Percentiles rank a stretch among this genome's conserved stretches.
Conservation (phyloP, 2,888 invertebrate genomes). For the Nebria brevicollis region DNA sequence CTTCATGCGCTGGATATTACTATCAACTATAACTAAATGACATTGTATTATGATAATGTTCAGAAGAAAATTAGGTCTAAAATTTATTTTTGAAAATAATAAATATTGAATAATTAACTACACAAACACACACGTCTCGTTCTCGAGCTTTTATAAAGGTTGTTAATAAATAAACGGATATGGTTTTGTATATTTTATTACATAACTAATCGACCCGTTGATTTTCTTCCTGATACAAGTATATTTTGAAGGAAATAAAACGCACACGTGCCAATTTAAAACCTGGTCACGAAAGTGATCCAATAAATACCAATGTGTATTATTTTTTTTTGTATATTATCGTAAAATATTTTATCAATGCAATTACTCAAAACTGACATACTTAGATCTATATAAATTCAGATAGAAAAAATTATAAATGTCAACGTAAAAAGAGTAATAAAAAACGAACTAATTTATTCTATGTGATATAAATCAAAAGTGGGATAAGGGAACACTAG, state of each 20-base stretch:
- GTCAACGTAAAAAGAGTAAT: background rate
- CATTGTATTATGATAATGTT: too few relatives aligned
- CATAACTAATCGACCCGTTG: too few relatives aligned
- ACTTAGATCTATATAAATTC: background rate
- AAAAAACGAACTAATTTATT: background rate
- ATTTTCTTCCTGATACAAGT: too few relatives aligned
- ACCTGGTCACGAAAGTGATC: background rate
- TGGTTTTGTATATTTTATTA: too few relatives aligned
- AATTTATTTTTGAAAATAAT: too few relatives aligned
- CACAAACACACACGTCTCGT: too few relatives aligned
- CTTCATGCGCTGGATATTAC: background rate
- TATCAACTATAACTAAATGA: too few relatives aligned
- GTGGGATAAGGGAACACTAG: background rate
- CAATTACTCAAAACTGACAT: background rate
- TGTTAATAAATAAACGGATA: too few relatives aligned
- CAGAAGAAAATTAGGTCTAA: too few relatives aligned
- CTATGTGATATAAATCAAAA: background rate
- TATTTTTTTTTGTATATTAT: background rate
- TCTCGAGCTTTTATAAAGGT: too few relatives aligned
- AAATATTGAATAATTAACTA: too few relatives aligned
- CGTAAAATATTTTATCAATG: background rate
- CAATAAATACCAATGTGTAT: background rate
- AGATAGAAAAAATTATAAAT: background rate
- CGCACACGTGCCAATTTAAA: background rate
- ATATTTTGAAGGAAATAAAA: too few relatives aligned